phyloP scores from a whole-genome alignment of 2,888 invertebrate genomes.

The Lycaena phlaeas region DNA sequence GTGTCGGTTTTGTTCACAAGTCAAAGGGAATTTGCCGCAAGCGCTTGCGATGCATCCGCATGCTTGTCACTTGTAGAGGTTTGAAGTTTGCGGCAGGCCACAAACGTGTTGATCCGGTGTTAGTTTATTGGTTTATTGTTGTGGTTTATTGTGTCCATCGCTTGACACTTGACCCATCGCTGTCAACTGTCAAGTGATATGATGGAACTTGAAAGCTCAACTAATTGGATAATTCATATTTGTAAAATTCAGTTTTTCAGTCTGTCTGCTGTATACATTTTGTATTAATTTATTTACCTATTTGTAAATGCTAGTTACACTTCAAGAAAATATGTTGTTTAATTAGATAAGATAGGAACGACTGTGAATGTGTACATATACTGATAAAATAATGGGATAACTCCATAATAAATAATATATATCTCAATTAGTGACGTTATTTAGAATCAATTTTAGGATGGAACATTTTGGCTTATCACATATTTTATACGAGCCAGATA shows the following conservation, averaged over 20 bases:
- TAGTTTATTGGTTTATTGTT: no score
- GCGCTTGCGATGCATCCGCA: no score
- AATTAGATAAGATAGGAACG: constrained; percentile 37
- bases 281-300: not conserved
- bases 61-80: no score
- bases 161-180: no score
- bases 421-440: constrained; percentile 16
- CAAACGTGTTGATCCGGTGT: no score
- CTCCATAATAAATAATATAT: constrained; percentile 33
- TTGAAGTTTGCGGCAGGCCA: no score
- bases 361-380: constrained; percentile 36
- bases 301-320: not conserved
- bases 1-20: no score
- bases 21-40: no score
- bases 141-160: no score
- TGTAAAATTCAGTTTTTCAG: not conserved
- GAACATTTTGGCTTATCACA: constrained; percentile 62
- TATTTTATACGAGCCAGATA: constrained; percentile 81
- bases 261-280: not conserved
- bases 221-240: no score
- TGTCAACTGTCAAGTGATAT: no score
- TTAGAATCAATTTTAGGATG: constrained; percentile 39
- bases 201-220: no score
- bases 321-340: constrained; percentile 4
- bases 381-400: constrained; percentile 52